phyloP scores from a whole-genome alignment of 2,113 vertebrate species.

The Protobothrops mucrosquamatus region DNA sequence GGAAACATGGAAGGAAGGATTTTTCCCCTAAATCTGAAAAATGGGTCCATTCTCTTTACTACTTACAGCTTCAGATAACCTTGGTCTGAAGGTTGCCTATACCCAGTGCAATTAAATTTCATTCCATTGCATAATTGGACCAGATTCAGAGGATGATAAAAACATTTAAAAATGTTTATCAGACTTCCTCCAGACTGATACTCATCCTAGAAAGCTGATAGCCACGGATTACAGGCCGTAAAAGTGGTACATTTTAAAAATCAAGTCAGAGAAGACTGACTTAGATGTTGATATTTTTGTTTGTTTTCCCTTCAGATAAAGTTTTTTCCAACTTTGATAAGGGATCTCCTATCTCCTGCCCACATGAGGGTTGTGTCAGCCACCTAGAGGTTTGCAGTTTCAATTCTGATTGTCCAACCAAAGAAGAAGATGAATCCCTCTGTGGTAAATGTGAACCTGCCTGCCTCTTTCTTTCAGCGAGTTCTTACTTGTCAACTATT shows the following conservation, averaged over 20 bases:
- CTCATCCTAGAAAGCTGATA: not conserved
- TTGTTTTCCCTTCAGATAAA: conserved; percentile 44
- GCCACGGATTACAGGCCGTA: not conserved
- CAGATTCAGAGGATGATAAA: not conserved
- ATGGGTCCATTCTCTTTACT: not conserved
- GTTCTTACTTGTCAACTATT: not conserved
- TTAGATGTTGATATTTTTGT: not conserved
- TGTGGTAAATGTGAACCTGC: conserved; percentile 74
- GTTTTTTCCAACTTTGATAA: conserved; percentile 36
- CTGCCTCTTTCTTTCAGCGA: not conserved
- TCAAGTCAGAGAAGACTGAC: not conserved
- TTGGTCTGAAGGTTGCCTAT: not conserved
- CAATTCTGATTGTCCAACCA: conserved; percentile 74
- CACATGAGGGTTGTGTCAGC: conserved; percentile 72
- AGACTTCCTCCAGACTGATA: not conserved
- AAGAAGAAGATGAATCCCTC: conserved; percentile 71
- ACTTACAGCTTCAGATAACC: not conserved
- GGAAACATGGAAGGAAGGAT: not conserved
- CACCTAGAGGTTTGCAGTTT: conserved; percentile 80
- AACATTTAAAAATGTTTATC: not conserved
- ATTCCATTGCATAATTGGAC: not conserved
- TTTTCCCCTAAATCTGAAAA: not conserved
- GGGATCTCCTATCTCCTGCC: conserved; percentile 72
- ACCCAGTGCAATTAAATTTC: not conserved
- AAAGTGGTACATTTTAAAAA: not conserved